A percentile compares a stretch with the other conserved stretches of the same genome.
phyloP scores from a whole-genome alignment of 2,888 invertebrate species.

The Hydriomena furcata region DNA sequence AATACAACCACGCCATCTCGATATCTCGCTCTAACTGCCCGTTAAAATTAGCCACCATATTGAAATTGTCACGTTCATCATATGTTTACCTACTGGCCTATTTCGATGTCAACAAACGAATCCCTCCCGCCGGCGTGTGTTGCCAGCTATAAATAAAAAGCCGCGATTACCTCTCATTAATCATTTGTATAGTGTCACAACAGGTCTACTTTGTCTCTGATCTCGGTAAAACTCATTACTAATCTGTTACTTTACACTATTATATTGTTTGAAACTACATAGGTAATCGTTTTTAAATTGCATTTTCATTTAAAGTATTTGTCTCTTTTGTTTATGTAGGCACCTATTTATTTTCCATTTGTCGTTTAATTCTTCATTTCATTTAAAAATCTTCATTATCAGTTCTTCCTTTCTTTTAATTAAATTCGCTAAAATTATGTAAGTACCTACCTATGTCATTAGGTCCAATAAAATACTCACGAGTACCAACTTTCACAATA shows the following conservation, averaged over 20 bases:
- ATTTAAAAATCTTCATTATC: too few relatives aligned
- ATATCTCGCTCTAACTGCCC: not conserved
- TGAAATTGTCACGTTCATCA: conserved; percentile 30
- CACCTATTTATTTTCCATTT: too few relatives aligned
- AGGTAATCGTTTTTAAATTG: conserved; percentile 61
- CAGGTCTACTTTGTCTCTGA: conserved; percentile 68
- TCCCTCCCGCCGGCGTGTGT: conserved; percentile 55
- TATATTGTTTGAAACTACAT: conserved; percentile 36
- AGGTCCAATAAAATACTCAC: too few relatives aligned
- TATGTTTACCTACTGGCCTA: conserved; percentile 61
- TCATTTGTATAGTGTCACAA: conserved; percentile 75
- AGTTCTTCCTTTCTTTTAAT: too few relatives aligned
- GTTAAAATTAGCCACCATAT: conserved; percentile 30
- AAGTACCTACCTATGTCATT: too few relatives aligned
- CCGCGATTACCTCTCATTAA: conserved; percentile 73
- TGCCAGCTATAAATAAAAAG: conserved; percentile 66
- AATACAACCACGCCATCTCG: conserved; percentile 1
- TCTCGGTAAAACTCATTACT: conserved; percentile 51
- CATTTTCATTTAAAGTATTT: conserved; percentile 43
- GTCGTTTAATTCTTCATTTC: too few relatives aligned
- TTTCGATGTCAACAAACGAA: conserved; percentile 64
- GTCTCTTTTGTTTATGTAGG: too few relatives aligned
- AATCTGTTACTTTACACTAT: conserved; percentile 34
- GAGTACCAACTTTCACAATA: too few relatives aligned
- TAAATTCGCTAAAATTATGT: too few relatives aligned